phyloP scores from a whole-genome alignment of 2,797 vertebrate genomes.

The Trachops cirrhosus region DNA sequence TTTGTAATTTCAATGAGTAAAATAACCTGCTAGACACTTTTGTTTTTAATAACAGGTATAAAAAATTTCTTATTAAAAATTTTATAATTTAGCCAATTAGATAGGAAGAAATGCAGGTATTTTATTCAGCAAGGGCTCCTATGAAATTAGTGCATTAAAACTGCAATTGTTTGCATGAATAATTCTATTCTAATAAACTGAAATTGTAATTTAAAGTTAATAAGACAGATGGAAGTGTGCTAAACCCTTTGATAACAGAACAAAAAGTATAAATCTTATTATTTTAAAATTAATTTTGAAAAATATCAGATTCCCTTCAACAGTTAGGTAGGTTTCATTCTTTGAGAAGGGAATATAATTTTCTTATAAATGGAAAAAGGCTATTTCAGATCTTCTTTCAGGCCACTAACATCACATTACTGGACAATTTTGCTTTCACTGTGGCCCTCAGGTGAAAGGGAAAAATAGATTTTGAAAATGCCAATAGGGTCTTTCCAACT shows the following conservation, averaged over 20 bases:
- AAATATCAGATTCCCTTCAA: background rate
- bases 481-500: background rate
- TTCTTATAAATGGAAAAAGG: conserved; percentile 38
- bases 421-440: conserved; percentile 17
- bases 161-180: background rate
- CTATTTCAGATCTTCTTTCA: background rate
- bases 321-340: background rate
- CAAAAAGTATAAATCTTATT: background rate
- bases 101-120: background rate
- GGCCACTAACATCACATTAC: background rate
- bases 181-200: background rate
- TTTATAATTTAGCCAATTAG: background rate
- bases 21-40: background rate
- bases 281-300: conserved; percentile 31
- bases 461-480: conserved; percentile 22
- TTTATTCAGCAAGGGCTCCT: background rate
- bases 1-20: background rate
- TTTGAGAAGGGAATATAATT: background rate
- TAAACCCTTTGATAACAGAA: background rate
- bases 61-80: background rate
- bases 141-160: background rate
- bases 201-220: background rate
- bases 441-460: background rate
- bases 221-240: background rate
- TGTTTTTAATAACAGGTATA: background rate